Base-by-base conservation (phyloP, 2,113 vertebrate species). In the Paraplagusia blochii region DNA sequence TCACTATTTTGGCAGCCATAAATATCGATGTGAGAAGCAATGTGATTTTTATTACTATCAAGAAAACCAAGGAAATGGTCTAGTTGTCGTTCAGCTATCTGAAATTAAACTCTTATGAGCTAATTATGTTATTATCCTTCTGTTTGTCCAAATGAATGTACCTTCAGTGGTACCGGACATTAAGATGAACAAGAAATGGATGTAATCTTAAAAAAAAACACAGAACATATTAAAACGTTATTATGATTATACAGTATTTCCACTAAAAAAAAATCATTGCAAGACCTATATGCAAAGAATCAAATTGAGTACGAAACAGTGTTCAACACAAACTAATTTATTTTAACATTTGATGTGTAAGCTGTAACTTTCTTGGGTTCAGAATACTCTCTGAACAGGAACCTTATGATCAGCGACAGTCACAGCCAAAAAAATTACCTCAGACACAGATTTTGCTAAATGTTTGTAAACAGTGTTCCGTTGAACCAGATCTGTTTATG, bases 401-500 rank as follows among this genome's bases (percentile, higher is more conserved):
- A 44, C 36, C 58, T 45, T 36, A 44, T 38, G 40, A 22, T 55
- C 59, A 48, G 40, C 42, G 12, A 33, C 45, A 47, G 50, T 54
- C 56, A 71, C 38, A 70, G 61, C 13, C 47, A 58, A 38, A 74
- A 58, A 44, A 38, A 0, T 64, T 74, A 49, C 19, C 9, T 13
- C 16, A 19, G 55, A 29, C 40, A 55, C 63, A 45, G 56, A 58
- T 54, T 74, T 80, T 58, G 22, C 53, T 76, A 74, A 65, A 69
- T 75, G 47, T 60, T 79, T 76, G 69, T 78, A 81, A 85, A 82
- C 72, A 67, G 63, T 53, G 58, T 81, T 62, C 52, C 90, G 90
- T 92, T 91, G 86, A 92, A 89, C 89, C 92, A 93, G 88, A 59
- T 92, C 88, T 89, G 78, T 85, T 90, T 85, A 84, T 91, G 88